A percentile compares a stretch with the other conserved stretches of the same genome.
Conservation (phyloP, 2,888 invertebrate genomes). For the Parascotia fuliginaria region DNA sequence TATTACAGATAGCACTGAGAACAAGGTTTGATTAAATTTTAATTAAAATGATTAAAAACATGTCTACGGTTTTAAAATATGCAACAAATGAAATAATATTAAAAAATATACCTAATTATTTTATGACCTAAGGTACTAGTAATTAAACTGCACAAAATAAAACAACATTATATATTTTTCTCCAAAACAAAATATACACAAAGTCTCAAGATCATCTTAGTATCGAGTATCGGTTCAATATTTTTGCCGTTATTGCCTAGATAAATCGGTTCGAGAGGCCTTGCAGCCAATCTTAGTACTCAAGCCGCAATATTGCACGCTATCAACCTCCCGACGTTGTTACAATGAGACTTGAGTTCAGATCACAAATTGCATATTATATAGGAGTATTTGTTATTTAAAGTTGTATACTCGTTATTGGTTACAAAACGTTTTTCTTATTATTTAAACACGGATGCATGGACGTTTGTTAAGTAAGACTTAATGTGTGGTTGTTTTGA, state of each 20-base stretch:
- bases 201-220: slow-evolving; percentile 54
- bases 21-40: background rate
- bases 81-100: too few species aligned
- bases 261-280: slow-evolving; percentile 66
- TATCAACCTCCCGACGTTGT: slow-evolving; percentile 30
- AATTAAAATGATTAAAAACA: too few species aligned
- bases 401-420: background rate
- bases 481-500: too few species aligned
- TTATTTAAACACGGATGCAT: too few species aligned
- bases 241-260: slow-evolving; percentile 68
- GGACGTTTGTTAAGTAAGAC: too few species aligned
- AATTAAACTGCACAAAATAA: background rate
- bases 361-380: slow-evolving; percentile 17
- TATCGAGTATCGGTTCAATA: slow-evolving; percentile 39
- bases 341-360: slow-evolving; percentile 42
- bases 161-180: background rate
- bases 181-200: slow-evolving; percentile 9
- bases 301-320: slow-evolving; percentile 69
- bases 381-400: background rate
- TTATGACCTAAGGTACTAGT: too few species aligned
- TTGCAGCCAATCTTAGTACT: slow-evolving; percentile 54
- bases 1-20: slow-evolving; percentile 1
- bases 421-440: background rate
- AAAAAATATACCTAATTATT: too few species aligned
- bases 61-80: too few species aligned